Evolutionary conservation across 2,797 vertebrate genomes (phyloP).

Genomic region (Nyctalus aviator): DNA sequence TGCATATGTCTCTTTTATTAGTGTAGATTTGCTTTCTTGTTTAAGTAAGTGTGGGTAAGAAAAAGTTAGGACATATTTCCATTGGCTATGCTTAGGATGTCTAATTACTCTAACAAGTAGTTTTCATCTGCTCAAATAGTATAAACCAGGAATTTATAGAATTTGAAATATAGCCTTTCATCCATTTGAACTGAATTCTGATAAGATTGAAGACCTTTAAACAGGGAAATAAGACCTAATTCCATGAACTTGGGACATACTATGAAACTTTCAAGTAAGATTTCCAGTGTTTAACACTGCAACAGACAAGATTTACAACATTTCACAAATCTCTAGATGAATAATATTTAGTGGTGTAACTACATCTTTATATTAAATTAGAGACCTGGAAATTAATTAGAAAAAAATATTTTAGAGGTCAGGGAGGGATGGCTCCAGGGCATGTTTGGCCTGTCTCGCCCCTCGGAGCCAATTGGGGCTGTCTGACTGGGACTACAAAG

Average conservation of each 20-base stretch:
- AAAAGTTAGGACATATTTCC: not conserved
- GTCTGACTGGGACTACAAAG: no score
- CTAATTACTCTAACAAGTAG: not conserved
- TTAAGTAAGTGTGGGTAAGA: not conserved
- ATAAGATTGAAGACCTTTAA: not conserved
- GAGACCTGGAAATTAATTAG: not conserved
- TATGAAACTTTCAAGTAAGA: not conserved
- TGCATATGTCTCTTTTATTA: no score
- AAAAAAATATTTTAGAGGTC: no score
- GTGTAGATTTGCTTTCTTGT: not conserved
- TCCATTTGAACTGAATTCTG: not conserved
- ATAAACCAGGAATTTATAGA: not conserved
- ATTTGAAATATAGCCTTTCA: conserved; percentile 4
- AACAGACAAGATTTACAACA: not conserved
- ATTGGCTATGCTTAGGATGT: not conserved
- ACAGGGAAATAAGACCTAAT: not conserved
- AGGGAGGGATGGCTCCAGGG: no score
- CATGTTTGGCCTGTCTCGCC: no score
- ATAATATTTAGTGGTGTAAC: not conserved
- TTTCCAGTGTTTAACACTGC: not conserved
- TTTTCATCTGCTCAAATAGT: conserved; percentile 27
- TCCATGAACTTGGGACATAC: not conserved
- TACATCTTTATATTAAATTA: not conserved
- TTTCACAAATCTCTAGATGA: conserved; percentile 1
- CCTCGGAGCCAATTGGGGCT: no score